phyloP scores from a whole-genome alignment of 1,140 invertebrate species.

The Scylla paramamosain region DNA sequence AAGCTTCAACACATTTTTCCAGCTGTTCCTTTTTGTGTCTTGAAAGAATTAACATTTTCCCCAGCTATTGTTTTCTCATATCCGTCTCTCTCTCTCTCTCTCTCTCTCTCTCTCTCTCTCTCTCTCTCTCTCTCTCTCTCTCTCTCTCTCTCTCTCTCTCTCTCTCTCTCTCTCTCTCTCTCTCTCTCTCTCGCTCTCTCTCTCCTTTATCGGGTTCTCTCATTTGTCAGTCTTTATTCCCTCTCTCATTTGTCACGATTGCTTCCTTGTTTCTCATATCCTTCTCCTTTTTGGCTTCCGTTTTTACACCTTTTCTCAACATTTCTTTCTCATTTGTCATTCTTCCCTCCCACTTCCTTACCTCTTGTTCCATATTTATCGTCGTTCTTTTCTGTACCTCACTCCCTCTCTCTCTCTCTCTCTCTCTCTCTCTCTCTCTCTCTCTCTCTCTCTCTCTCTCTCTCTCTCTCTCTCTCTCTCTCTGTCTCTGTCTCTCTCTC shows the following conservation, averaged over 20 bases:
- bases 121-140: background rate
- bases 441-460: background rate
- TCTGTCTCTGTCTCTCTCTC: background rate
- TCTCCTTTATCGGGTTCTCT: background rate
- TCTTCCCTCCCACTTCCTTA: constrained; percentile 41
- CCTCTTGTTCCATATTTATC: constrained; percentile 24
- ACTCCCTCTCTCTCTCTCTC: background rate
- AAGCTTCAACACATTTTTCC: background rate
- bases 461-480: too few species aligned
- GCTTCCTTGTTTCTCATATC: constrained; percentile 25
- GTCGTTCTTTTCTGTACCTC: background rate
- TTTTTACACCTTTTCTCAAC: background rate
- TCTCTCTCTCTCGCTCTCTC: too few species aligned
- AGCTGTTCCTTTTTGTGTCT: background rate
- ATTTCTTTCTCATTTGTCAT: constrained; percentile 25
- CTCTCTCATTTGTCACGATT: constrained; percentile 22
- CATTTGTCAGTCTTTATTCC: constrained; percentile 23
- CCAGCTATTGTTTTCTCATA: background rate
- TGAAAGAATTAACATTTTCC: background rate
- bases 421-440: too few species aligned
- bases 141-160: background rate
- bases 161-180: background rate
- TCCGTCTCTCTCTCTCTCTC: background rate
- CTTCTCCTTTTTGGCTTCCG: background rate
- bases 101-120: background rate